A percentile compares a stretch with the other conserved stretches of the same genome.
Conservation (phyloP, 2,113 vertebrate genomes). For the Phasianus colchicus region DNA sequence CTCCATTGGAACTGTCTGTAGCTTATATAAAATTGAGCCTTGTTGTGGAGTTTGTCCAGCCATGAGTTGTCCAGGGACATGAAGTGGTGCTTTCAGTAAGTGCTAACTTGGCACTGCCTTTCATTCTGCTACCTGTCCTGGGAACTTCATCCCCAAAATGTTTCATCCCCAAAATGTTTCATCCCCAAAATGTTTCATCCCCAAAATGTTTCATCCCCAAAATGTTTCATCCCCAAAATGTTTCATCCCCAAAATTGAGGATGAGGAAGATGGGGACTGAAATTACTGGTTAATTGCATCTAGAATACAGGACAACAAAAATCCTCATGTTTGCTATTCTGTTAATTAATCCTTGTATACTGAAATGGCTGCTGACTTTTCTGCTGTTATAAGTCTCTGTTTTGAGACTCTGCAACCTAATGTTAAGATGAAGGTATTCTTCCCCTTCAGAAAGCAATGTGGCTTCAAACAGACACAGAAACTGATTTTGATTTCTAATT, state of each 20-base stretch:
- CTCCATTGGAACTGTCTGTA: neutral
- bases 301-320: neutral
- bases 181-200: too few relatives aligned
- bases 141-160: neutral
- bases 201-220: too few relatives aligned
- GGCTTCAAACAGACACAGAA: neutral
- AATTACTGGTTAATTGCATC: neutral
- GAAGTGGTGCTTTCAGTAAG: neutral
- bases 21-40: neutral
- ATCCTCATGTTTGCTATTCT: neutral
- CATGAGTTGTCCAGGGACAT: too few relatives aligned
- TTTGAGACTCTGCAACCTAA: neutral
- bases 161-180: too few relatives aligned
- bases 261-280: neutral
- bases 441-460: neutral
- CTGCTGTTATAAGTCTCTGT: neutral
- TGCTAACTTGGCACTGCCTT: neutral
- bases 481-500: neutral
- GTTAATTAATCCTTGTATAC: neutral
- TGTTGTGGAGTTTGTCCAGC: neutral
- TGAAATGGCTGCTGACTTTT: neutral
- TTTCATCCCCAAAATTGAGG: neutral
- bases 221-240: too few relatives aligned
- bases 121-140: fast-evolving
- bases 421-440: neutral